Evolutionary conservation across 2,888 invertebrate genomes (phyloP), one percentile per base, ranked within the genome.

Genomic region (Rhimphoctona megacephalus): DNA sequence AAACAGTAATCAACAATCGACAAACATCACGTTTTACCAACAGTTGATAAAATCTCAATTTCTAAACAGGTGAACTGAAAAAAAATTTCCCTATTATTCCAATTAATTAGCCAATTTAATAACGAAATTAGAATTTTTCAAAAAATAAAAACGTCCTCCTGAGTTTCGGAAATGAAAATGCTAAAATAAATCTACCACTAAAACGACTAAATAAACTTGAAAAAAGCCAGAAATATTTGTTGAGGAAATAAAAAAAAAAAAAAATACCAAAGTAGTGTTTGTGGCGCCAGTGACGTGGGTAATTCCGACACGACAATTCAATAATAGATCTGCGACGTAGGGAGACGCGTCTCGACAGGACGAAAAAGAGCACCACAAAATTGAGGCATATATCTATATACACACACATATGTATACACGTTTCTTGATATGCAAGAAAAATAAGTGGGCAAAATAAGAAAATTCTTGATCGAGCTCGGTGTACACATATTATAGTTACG

Each of bases 251-350:
- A 14, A 49, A n/a, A 14, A 64, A 76, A n/a, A 19, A 76, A 66
- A 46, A 36, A 9, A 36, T 11, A 8, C 9, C 22, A 4, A 14
- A 22, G 36, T 61, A 8, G 46, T 25, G 36, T 25, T 61, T 2
- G 66, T 66, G 77, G 77, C 77, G 77, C 77, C 77, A 66, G 22
- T 25, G 70, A 70, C 46, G 22, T 17, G 36, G 77, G 33, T 77
- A 77, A 77, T 64, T 49, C 77, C n/a, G 33, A 25, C 39, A 33
- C 66, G 36, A 78, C 70, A 43, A 83, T 83, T 72, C 72, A 83
- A 70, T 83, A 72, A 83, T 72, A 78, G 66, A 77, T 36, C n/a
- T 33, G 66, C 46, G 73, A 54, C 64, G 25, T n/a, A 67, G 66
- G 43, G 36, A 17, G 52, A 36, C 66, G 64, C 19, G 64, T 64